Evolutionary conservation across 2,797 vertebrate genomes (phyloP).

Genomic region (Myripristis jacobus): DNA sequence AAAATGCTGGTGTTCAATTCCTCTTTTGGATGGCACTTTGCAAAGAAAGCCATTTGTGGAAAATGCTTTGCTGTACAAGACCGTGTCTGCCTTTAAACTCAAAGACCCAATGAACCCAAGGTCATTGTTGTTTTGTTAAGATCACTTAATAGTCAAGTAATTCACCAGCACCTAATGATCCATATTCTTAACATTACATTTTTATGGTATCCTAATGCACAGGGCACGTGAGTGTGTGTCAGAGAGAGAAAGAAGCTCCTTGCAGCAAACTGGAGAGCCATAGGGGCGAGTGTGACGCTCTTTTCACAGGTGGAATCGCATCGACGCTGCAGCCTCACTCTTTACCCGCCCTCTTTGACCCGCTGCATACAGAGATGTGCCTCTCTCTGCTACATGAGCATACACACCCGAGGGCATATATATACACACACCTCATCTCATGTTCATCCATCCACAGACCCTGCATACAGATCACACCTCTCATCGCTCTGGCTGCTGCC

Average conservation of each 20-base stretch:
- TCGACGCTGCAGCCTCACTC: slow-evolving; percentile 10
- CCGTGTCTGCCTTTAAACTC: slow-evolving; percentile 13
- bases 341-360: not conserved
- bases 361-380: slow-evolving; percentile 34
- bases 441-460: slow-evolving; percentile 65
- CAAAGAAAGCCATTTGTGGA: slow-evolving; percentile 13
- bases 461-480: slow-evolving; percentile 61
- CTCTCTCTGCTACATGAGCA: slow-evolving; percentile 54
- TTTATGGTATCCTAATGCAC: not conserved
- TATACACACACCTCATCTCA: slow-evolving; percentile 69
- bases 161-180: slow-evolving; percentile 12
- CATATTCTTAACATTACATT: slow-evolving; percentile 14
- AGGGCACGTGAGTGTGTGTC: not conserved
- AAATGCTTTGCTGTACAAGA: slow-evolving; percentile 19
- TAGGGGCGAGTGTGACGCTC: slow-evolving; percentile 19
- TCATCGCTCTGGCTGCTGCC: slow-evolving; percentile 34
- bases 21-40: slow-evolving; percentile 1
- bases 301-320: slow-evolving; percentile 44
- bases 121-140: not conserved
- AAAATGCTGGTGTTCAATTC: slow-evolving; percentile 12
- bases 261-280: not conserved
- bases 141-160: slow-evolving; percentile 6
- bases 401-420: slow-evolving; percentile 53
- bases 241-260: not conserved
- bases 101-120: not conserved